Evolutionary conservation across 1,140 invertebrate species (phyloP).

Genomic region (Mya arenaria): DNA sequence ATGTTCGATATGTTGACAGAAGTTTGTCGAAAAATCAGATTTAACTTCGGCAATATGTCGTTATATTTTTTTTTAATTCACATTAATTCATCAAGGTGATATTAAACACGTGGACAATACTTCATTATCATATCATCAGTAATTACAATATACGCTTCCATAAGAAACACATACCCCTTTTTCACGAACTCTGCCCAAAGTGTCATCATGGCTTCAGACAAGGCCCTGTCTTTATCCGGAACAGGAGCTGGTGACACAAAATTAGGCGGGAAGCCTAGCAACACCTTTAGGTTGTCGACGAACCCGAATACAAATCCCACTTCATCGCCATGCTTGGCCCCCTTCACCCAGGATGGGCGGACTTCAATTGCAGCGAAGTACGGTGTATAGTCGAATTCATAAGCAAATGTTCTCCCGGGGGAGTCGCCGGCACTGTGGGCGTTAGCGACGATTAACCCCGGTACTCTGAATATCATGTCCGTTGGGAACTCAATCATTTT

Average conservation of each 20-base stretch:
- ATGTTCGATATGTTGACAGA: too few relatives aligned
- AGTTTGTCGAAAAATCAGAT: too few relatives aligned
- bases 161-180: conserved; percentile 9
- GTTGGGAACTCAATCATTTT: not conserved
- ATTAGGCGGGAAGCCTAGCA: not conserved
- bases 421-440: not conserved
- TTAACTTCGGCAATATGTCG: too few relatives aligned
- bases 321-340: not conserved
- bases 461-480: not conserved
- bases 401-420: not conserved
- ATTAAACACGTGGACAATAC: too few relatives aligned
- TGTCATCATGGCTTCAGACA: not conserved
- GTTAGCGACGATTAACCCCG: not conserved
- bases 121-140: too few relatives aligned
- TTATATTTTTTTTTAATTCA: too few relatives aligned
- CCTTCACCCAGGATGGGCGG: not conserved
- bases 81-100: too few relatives aligned
- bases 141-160: too few relatives aligned
- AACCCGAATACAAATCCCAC: conserved; percentile 8
- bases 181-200: not conserved
- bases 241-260: not conserved
- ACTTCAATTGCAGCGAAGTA: not conserved
- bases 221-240: conserved; percentile 1
- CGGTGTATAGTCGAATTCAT: not conserved
- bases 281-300: not conserved